These are phyloP conservation scores for Toxotes lorentzi DNA, from an alignment of 2,797 vertebrate genomes.

Conservation along the genomic window DNA sequence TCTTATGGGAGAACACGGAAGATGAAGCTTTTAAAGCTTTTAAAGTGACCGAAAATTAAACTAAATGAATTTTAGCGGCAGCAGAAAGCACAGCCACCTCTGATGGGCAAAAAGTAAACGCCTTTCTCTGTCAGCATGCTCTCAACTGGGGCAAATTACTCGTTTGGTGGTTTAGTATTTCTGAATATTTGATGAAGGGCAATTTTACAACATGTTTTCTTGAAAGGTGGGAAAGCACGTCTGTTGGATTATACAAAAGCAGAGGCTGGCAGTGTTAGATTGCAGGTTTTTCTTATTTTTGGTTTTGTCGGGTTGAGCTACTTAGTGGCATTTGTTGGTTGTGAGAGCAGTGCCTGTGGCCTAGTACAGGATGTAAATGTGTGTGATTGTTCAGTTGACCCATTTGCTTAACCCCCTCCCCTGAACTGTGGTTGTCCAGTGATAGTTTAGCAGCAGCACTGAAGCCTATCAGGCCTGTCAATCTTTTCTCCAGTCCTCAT, in stretches of 20 bases:
- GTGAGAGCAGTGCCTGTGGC: neutral
- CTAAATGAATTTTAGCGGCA: constrained; percentile 40
- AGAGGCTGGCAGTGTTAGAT: neutral
- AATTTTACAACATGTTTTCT: constrained; percentile 28
- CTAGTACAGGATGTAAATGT: neutral
- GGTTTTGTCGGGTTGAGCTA: neutral
- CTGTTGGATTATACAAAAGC: constrained; percentile 8
- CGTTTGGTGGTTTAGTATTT: constrained; percentile 12
- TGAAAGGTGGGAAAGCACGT: neutral
- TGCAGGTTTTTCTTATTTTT: constrained; percentile 4
- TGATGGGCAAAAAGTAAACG: neutral
- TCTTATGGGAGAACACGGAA: constrained; percentile 55
- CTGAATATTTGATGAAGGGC: constrained; percentile 10
- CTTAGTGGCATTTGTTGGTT: neutral
- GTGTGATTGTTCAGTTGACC: neutral
- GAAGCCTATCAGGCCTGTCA: neutral
- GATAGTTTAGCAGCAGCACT: neutral
- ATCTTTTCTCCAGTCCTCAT: neutral
- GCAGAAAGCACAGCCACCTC: constrained; percentile 4
- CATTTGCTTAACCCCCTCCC: neutral
- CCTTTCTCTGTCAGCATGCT: neutral
- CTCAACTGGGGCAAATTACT: constrained; percentile 7
- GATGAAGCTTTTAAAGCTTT: constrained; percentile 45
- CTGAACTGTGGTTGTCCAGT: neutral
- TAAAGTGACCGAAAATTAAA: constrained; percentile 45